Percentiles rank a stretch among this genome's conserved stretches.
phyloP scores from a whole-genome alignment of 2,797 vertebrate genomes.

The Naso thynnoides region DNA sequence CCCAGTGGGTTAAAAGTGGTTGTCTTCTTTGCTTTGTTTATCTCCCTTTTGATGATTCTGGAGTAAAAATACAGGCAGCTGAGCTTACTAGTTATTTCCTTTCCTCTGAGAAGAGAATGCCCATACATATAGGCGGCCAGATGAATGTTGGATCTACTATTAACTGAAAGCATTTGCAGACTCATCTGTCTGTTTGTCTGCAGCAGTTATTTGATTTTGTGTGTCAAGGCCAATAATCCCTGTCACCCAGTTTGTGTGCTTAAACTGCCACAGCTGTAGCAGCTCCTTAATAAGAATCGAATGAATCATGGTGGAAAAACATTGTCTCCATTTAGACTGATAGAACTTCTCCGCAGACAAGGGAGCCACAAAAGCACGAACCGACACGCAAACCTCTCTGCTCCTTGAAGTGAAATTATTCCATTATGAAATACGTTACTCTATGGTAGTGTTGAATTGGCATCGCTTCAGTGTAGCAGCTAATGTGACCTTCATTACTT shows the following conservation, averaged over 20 bases:
- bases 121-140: no score
- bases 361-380: not conserved
- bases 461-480: conserved; percentile 48
- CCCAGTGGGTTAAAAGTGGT: not conserved
- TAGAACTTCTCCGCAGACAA: conserved; percentile 6
- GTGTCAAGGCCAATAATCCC: conserved; percentile 8
- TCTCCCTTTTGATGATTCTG: no score
- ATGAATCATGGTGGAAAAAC: conserved; percentile 36
- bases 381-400: conserved; percentile 17
- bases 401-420: conserved; percentile 36
- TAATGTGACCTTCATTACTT: conserved; percentile 66
- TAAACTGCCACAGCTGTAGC: conserved; percentile 21
- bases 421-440: conserved; percentile 21
- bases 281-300: conserved; percentile 12
- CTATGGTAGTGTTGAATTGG: conserved; percentile 35
- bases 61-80: not conserved
- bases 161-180: conserved; percentile 6
- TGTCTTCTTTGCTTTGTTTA: not conserved
- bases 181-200: conserved; percentile 9
- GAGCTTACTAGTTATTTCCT: conserved; percentile 14
- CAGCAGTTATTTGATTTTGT: conserved; percentile 20
- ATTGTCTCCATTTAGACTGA: conserved; percentile 34
- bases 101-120: not conserved
- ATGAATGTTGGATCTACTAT: not conserved
- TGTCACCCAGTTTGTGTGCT: conserved; percentile 12